These are phyloP conservation scores for Megaceryle torquata DNA, from an alignment of 2,113 vertebrate species.

Conservation along the genomic window DNA sequence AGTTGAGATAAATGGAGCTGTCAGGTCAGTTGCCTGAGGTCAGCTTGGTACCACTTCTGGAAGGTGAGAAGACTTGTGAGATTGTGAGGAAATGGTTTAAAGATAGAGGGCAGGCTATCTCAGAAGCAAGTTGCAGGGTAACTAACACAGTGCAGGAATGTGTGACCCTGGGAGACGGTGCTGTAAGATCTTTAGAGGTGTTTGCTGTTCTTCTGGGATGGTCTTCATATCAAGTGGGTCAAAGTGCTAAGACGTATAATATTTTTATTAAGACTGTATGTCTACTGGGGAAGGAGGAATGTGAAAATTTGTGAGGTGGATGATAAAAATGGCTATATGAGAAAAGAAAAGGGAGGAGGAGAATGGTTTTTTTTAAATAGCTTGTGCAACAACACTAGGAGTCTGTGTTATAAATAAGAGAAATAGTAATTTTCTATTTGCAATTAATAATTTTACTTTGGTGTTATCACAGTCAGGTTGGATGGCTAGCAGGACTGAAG, in stretches of 20 bases:
- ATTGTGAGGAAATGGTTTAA: neutral
- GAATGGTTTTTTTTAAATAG: neutral
- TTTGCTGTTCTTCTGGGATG: neutral
- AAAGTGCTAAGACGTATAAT: neutral
- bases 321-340: neutral
- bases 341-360: neutral
- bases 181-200: neutral
- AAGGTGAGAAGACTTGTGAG: neutral
- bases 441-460: neutral
- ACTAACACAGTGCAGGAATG: accelerated
- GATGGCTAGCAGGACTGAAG: neutral
- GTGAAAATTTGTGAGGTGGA: neutral
- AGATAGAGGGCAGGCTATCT: neutral
- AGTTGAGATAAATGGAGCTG: neutral
- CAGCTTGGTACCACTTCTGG: neutral
- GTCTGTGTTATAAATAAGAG: neutral
- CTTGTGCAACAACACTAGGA: neutral
- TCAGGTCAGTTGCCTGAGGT: neutral
- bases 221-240: neutral
- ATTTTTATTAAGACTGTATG: neutral
- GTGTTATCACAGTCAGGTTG: neutral
- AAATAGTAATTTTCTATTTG: neutral
- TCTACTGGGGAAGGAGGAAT: neutral
- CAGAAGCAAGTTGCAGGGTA: neutral
- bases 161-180: neutral